A percentile compares a stretch with the other conserved stretches of the same genome.
phyloP scores from a whole-genome alignment of 2,888 invertebrate species.

The Brachyptera putata region DNA sequence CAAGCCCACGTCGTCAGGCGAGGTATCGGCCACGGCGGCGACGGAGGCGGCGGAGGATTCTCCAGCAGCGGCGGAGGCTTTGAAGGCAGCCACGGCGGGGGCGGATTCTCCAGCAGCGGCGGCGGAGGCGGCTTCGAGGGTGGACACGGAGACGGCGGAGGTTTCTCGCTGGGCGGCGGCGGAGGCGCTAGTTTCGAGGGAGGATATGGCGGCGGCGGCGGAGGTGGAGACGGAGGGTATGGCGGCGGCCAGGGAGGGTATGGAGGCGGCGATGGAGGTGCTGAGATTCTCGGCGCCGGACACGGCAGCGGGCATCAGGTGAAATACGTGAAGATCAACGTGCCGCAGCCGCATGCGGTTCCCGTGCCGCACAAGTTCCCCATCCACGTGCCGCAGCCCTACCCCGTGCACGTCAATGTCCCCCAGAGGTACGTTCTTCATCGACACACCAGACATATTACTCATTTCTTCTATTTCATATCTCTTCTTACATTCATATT shows the following conservation, averaged over 20 bases:
- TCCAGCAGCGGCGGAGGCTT: background rate
- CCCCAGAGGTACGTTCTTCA: no score
- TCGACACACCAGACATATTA: no score
- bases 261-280: conserved; percentile 39
- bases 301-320: conserved; percentile 51
- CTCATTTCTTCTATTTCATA: no score
- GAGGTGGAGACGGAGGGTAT: conserved; percentile 36
- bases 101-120: background rate
- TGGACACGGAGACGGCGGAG: background rate
- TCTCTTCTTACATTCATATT: no score
- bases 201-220: conserved; percentile 39
- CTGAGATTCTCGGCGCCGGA: conserved; percentile 42
- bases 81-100: background rate
- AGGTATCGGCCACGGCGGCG: background rate
- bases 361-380: conserved; percentile 54
- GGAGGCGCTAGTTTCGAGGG: conserved; percentile 31
- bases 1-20: background rate
- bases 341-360: conserved; percentile 58
- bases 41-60: background rate
- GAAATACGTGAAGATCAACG: conserved; percentile 63
- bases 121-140: conserved; percentile 7
- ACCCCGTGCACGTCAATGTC: conserved; percentile 65
- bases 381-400: conserved; percentile 59
- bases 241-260: no score
- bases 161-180: conserved; percentile 26